Conservation (phyloP, 2,797 vertebrate genomes). For the Mustela erminea region DNA sequence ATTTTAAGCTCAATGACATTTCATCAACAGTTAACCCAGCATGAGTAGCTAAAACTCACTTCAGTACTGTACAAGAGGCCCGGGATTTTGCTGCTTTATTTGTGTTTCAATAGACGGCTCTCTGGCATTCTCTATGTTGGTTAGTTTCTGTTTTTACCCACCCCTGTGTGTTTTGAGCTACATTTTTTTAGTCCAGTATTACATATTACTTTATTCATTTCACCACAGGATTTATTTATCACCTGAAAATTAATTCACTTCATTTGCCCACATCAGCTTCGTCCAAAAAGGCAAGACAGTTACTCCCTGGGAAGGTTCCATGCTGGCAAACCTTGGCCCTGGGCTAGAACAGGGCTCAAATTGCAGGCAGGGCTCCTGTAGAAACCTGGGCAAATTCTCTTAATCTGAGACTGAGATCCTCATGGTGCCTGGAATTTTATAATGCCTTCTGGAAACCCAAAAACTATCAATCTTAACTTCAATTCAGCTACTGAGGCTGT, state of each 20-base stretch:
- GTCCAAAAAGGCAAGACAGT: not conserved
- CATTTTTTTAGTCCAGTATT: not conserved
- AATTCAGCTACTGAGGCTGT: constrained; percentile 48
- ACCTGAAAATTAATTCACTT: constrained; percentile 21
- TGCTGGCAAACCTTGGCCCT: not conserved
- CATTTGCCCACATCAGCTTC: not conserved
- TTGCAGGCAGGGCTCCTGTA: not conserved
- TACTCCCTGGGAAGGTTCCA: not conserved
- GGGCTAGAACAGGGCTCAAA: not conserved
- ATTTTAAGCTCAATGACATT: constrained; percentile 79
- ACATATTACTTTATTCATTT: constrained; percentile 17
- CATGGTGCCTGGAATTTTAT: not conserved
- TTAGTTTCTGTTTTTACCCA: constrained; percentile 29
- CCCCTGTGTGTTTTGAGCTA: not conserved
- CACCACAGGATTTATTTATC: constrained; percentile 9
- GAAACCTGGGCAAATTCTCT: not conserved
- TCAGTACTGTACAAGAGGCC: not conserved
- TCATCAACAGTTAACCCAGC: constrained; percentile 85
- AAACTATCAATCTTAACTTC: constrained; percentile 50
- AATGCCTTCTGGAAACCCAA: constrained; percentile 41
- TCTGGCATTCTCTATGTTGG: not conserved
- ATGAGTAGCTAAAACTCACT: constrained; percentile 78
- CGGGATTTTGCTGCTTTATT: constrained; percentile 25
- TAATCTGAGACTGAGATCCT: not conserved
- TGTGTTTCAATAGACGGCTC: constrained; percentile 45